Base-by-base conservation (phyloP, 2,797 vertebrate genomes). In the Epinephelus coioides region DNA sequence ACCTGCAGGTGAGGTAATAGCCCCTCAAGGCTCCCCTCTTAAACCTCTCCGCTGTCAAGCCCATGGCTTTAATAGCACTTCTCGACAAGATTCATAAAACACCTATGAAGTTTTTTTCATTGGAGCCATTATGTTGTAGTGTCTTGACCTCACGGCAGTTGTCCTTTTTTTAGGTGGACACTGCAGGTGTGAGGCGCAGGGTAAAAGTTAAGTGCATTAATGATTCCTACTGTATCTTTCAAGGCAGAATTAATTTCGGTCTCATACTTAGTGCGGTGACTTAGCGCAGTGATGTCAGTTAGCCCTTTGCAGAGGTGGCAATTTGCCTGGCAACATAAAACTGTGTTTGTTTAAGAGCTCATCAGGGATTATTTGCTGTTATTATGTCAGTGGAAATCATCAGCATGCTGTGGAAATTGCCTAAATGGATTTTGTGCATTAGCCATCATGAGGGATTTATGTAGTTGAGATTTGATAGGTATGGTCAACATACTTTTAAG, bases 261-360 rank as follows among this genome's bases (percentile, higher is more conserved):
- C 69, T 60, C 7, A 46, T 47, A 70, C 70, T 70, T 21, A 25
- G 51, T 65, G 43, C 49, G 14, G 27, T 55, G 76, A 49, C 63
- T 79, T 46, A 72, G 61, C 76, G 70, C 8, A 62, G 46, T 65
- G 61, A 83, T 79, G 70, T 83, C 84, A 83, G 62, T 71, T 76
- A 71, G 72, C 46, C 65, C 34, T 76, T 78, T 69, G 72, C 62
- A 55, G 63, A 84, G 73, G 75, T 74, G 71, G 71, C 80, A 86
- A 9, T 87, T 84, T 84, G 74, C 70, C 70, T 76, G 75, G 76
- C 61, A 81, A 85, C 78, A 84, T 85, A 69, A 85, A 84, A 84
- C 62, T 60, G 66, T 90, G 82, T 91, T 91, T 93, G 77, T 85
- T 80, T 70, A 83, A 83, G 77, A 82, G 89, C 89, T 91, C 83